These are phyloP conservation scores for Anthophora plumipes DNA, from an alignment of 2,888 invertebrate genomes.

Conservation along the genomic window DNA sequence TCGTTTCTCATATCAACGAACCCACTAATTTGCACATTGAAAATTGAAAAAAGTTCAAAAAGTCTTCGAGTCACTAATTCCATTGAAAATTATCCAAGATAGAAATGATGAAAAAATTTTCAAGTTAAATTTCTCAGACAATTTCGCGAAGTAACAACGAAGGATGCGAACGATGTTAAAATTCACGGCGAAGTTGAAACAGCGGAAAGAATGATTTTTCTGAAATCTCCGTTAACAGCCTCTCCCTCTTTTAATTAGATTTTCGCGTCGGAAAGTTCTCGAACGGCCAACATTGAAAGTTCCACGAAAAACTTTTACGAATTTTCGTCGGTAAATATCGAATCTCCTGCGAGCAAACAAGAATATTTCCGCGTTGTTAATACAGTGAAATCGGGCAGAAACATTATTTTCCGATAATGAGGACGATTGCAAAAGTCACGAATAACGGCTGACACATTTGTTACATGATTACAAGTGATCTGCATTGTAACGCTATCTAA, in stretches of 20 bases:
- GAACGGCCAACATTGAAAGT: background rate
- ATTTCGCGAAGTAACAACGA: background rate
- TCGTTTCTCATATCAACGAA: too few species aligned
- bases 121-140: background rate
- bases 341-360: background rate
- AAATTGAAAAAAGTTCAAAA: too few species aligned
- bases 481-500: constrained; percentile 52
- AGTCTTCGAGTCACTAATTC: too few species aligned
- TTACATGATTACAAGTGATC: constrained; percentile 41
- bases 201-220: background rate
- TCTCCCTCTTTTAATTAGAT: constrained; percentile 3
- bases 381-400: background rate
- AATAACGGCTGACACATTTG: constrained; percentile 32
- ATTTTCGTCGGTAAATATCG: constrained; percentile 7
- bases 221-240: background rate
- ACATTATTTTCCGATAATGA: constrained; percentile 31
- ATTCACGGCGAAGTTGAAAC: background rate
- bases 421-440: constrained; percentile 14
- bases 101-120: background rate
- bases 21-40: too few species aligned
- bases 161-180: background rate
- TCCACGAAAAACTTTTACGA: background rate
- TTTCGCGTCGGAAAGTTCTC: background rate
- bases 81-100: background rate
- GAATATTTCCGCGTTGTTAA: constrained; percentile 15